These are phyloP conservation scores for Mystacornis crossleyi DNA, from an alignment of 2,113 vertebrate genomes.

Conservation along the genomic window DNA sequence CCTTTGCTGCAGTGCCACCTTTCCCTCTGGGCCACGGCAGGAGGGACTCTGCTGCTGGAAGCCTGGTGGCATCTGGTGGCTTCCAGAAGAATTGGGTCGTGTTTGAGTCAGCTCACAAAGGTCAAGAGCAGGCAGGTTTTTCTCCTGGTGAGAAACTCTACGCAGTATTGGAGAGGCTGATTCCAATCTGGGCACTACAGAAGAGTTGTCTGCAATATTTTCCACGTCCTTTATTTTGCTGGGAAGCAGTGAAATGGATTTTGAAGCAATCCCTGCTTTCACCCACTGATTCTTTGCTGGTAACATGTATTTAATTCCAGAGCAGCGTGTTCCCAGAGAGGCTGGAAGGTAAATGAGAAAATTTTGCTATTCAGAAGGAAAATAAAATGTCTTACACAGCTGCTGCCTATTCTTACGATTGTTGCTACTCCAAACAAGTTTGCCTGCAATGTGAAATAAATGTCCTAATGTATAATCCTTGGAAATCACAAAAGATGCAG, in stretches of 20 bases:
- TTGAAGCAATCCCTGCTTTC: background rate
- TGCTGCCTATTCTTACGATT: background rate
- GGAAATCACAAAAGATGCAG: background rate
- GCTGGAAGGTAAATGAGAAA: background rate
- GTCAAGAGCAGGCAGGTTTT: background rate
- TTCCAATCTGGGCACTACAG: background rate
- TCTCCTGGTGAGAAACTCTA: background rate
- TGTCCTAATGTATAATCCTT: background rate
- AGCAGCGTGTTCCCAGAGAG: background rate
- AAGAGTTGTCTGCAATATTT: background rate
- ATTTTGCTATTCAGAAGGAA: background rate
- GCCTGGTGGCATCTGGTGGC: background rate
- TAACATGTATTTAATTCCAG: background rate
- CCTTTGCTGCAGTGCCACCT: background rate
- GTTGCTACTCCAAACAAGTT: slow-evolving; percentile 1
- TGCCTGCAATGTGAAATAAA: background rate
- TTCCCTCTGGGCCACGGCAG: rapidly evolving
- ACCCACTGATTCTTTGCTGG: background rate
- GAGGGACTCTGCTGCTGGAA: background rate
- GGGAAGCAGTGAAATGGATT: background rate
- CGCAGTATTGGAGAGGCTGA: background rate
- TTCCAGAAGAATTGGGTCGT: background rate
- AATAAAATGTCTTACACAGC: background rate
- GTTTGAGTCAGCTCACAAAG: background rate
- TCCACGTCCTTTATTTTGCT: background rate